A percentile compares a stretch with the other conserved stretches of the same genome.
These are phyloP conservation scores for Scolopax mira DNA, from an alignment of 2,113 vertebrate species.

Conservation along the genomic window DNA sequence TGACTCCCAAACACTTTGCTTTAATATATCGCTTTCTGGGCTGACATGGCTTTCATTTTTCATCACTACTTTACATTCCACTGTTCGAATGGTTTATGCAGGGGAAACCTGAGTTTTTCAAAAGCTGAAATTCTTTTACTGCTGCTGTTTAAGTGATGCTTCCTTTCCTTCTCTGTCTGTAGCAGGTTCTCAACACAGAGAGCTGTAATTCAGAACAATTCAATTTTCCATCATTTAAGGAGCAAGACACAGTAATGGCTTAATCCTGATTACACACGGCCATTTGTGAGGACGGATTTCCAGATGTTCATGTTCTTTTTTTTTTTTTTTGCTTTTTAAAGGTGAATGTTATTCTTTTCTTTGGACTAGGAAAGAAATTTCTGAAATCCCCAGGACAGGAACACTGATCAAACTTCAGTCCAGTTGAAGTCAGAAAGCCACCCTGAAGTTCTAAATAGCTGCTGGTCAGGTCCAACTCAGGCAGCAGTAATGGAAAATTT, in stretches of 20 bases:
- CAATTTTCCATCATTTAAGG: constrained; percentile 50
- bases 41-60: constrained; percentile 63
- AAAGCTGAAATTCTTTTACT: constrained; percentile 5
- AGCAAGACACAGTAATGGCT: constrained; percentile 34
- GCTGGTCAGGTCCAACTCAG: not conserved
- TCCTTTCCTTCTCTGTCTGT: not conserved
- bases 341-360: not conserved
- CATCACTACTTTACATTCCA: constrained; percentile 60
- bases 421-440: not conserved
- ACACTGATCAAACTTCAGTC: not conserved
- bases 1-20: constrained; percentile 64
- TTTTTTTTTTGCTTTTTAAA: not conserved
- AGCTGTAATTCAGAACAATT: constrained; percentile 38
- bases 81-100: constrained; percentile 5
- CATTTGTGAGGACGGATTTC: constrained; percentile 26
- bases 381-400: not conserved
- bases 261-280: constrained; percentile 33
- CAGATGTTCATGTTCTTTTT: constrained; percentile 35
- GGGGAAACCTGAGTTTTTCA: constrained; percentile 6
- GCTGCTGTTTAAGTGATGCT: not conserved
- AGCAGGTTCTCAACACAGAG: not conserved
- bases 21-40: constrained; percentile 48
- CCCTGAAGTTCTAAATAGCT: not conserved
- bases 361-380: constrained; percentile 20
- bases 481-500: constrained; percentile 22